Conservation (phyloP, 2,797 vertebrate species). For the Gymnothorax reevesii region DNA sequence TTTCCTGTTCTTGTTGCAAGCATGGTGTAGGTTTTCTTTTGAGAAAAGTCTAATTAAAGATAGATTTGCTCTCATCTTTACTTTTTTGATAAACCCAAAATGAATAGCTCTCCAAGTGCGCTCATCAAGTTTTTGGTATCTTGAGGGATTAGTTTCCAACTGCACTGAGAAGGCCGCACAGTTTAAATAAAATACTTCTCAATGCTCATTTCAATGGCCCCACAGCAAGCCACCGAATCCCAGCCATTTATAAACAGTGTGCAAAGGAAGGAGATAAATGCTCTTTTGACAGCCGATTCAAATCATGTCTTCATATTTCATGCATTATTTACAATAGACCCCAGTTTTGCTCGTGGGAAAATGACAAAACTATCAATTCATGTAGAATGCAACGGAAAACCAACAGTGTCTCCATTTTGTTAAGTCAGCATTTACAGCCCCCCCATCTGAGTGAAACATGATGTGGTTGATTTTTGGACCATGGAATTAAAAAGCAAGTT, state of each 20-base stretch:
- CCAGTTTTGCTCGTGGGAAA: constrained; percentile 5
- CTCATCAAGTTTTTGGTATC: neutral
- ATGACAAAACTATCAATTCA: neutral
- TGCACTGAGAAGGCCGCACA: neutral
- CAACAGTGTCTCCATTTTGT: neutral
- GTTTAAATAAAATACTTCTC: neutral
- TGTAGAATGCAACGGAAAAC: neutral
- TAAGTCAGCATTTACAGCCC: neutral
- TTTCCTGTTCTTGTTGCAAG: neutral
- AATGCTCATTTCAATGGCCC: neutral
- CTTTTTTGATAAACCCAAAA: neutral
- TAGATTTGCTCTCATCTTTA: neutral
- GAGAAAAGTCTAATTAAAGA: neutral
- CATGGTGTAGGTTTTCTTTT: neutral
- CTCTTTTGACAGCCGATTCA: neutral
- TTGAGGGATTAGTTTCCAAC: neutral
- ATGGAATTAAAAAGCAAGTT: neutral
- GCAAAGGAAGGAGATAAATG: neutral
- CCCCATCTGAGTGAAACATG: neutral
- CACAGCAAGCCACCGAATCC: neutral
- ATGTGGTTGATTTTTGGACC: neutral
- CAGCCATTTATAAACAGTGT: neutral
- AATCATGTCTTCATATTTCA: neutral
- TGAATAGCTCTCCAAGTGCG: neutral
- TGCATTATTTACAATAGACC: neutral